phyloP scores from a whole-genome alignment of 2,113 vertebrate species.

The Alethe diademata region DNA sequence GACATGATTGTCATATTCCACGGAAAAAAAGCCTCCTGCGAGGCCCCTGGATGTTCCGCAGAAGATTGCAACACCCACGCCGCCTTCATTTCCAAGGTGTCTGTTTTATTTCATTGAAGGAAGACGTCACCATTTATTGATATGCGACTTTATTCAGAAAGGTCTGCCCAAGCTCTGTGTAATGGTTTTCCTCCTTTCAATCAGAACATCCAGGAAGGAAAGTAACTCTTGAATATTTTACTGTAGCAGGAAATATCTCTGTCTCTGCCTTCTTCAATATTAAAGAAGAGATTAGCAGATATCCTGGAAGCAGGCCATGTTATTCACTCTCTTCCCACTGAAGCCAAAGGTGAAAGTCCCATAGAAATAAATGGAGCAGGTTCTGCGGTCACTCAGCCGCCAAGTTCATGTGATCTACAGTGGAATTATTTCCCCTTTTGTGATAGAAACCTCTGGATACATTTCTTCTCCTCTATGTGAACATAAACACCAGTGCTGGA shows the following conservation, averaged over 20 bases:
- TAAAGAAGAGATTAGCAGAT: constrained; percentile 59
- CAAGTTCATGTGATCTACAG: neutral
- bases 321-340: constrained; percentile 28
- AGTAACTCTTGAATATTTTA: constrained; percentile 39
- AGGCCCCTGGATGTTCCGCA: constrained; percentile 11
- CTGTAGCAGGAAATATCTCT: constrained; percentile 47
- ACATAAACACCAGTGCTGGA: neutral
- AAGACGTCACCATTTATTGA: constrained; percentile 28
- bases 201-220: constrained; percentile 43
- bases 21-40: neutral
- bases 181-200: constrained; percentile 34
- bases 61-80: neutral
- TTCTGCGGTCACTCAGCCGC: neutral
- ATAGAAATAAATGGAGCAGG: constrained; percentile 32
- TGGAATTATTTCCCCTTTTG: constrained; percentile 20
- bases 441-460: constrained; percentile 1
- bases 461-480: neutral
- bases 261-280: constrained; percentile 45
- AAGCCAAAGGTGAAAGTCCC: constrained; percentile 44
- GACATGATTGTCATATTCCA: neutral
- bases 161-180: constrained; percentile 1
- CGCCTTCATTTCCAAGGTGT: constrained; percentile 33
- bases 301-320: constrained; percentile 30
- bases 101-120: constrained; percentile 50
- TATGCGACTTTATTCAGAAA: neutral